Conservation (phyloP, 2,113 vertebrate species). For the Leucopsar rothschildi region DNA sequence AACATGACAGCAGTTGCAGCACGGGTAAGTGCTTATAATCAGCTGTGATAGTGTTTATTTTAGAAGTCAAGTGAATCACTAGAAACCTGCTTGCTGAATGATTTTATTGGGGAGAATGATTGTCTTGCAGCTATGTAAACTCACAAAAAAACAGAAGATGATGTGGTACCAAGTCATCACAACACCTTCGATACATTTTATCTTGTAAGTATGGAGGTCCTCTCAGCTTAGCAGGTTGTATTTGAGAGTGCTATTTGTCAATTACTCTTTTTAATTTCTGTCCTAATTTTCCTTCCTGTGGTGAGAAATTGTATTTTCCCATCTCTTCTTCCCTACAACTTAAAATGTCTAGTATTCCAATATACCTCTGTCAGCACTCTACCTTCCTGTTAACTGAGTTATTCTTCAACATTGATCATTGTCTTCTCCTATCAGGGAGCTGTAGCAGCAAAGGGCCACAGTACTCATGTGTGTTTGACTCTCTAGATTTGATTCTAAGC, state of each 20-base stretch:
- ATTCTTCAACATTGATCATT: not conserved
- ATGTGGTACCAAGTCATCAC: not conserved
- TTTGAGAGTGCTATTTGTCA: not conserved
- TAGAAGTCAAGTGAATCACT: not conserved
- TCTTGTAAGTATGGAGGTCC: not conserved
- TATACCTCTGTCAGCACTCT: not conserved
- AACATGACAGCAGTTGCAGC: slow-evolving; percentile 38
- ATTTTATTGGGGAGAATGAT: not conserved
- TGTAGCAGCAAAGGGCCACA: not conserved
- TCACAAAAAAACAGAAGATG: not conserved
- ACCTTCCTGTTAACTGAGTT: not conserved
- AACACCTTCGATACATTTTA: not conserved
- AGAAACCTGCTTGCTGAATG: slow-evolving; percentile 4
- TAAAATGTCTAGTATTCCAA: not conserved
- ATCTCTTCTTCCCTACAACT: not conserved
- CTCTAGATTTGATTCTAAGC: not conserved
- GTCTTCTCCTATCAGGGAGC: not conserved
- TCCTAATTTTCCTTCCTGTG: not conserved
- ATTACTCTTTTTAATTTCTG: not conserved
- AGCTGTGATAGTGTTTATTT: slow-evolving; percentile 36
- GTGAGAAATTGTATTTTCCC: not conserved
- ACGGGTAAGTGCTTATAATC: slow-evolving; percentile 27
- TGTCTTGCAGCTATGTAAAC: slow-evolving; percentile 25
- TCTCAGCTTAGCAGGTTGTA: not conserved
- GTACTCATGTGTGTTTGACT: not conserved